Conservation (phyloP, 92 coral and sea anemone genomes). For the Bergia puertoricense region DNA sequence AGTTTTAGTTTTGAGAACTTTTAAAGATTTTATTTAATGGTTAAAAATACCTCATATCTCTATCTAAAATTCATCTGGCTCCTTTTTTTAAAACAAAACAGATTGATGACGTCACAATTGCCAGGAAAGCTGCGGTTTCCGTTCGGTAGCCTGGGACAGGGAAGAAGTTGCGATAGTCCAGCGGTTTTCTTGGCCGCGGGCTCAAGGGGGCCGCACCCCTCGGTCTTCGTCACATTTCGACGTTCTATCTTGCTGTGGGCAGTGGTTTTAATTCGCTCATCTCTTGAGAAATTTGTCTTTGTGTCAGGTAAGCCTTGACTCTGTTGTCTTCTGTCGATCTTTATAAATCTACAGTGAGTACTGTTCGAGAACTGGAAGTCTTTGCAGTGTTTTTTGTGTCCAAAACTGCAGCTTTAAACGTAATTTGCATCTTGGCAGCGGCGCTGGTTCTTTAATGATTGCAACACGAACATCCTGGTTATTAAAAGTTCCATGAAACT, state of each 20-base stretch:
- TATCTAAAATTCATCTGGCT: no score
- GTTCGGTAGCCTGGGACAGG: conserved; percentile 35
- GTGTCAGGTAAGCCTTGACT: conserved; percentile 18
- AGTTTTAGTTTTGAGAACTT: no score
- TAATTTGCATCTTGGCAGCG: conserved; percentile 20
- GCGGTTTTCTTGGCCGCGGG: conserved; percentile 34
- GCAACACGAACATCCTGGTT: conserved; percentile 4
- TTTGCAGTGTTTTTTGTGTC: background rate
- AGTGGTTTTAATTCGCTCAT: conserved; percentile 19
- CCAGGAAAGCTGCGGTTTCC: background rate
- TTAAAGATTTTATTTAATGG: no score
- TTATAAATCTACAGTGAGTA: background rate
- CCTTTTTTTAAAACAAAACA: no score
- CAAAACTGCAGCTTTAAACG: background rate
- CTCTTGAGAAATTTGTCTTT: background rate
- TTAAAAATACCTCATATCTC: no score
- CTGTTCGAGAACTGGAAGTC: background rate
- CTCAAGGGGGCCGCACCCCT: conserved; percentile 43
- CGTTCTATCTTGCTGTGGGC: conserved; percentile 39
- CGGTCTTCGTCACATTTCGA: conserved; percentile 28
- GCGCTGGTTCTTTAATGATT: background rate
- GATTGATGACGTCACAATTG: no score
- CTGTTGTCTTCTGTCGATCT: background rate
- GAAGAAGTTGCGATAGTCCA: background rate
- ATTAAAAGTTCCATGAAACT: background rate